These are phyloP conservation scores for Caenorhabditis brenneri DNA, from an alignment of 1,140 invertebrate species.

Conservation along the genomic window DNA sequence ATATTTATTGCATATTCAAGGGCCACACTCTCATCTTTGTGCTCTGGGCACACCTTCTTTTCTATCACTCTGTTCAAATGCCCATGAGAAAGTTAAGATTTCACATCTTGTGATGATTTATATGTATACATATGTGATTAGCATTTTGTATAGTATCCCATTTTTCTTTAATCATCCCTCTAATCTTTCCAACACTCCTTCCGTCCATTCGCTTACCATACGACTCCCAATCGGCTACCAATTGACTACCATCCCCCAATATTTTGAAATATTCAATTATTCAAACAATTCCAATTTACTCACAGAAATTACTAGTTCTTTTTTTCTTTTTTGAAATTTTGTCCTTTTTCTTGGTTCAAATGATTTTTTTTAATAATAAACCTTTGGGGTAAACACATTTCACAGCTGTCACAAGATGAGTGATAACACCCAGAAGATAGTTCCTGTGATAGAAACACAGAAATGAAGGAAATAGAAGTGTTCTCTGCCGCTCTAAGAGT, in stretches of 20 bases:
- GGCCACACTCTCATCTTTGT: too few species aligned
- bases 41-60: not conserved
- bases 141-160: not conserved
- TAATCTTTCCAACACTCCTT: not conserved
- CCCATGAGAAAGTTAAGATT: not conserved
- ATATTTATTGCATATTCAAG: not conserved
- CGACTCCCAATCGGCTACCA: not conserved
- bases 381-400: not conserved
- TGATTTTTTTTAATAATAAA: not conserved
- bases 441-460: not conserved
- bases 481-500: not conserved
- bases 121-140: not conserved
- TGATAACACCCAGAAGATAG: not conserved
- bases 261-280: too few species aligned
- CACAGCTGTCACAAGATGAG: conserved; percentile 6
- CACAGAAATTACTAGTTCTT: too few species aligned
- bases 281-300: too few species aligned
- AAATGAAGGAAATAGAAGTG: not conserved
- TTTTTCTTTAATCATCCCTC: not conserved
- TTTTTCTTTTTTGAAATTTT: too few species aligned
- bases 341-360: too few species aligned
- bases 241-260: not conserved
- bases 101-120: not conserved
- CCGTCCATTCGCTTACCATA: not conserved
- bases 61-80: not conserved